Evolutionary conservation across 2,113 vertebrate species (phyloP).

Genomic region (Cottus gobio): DNA sequence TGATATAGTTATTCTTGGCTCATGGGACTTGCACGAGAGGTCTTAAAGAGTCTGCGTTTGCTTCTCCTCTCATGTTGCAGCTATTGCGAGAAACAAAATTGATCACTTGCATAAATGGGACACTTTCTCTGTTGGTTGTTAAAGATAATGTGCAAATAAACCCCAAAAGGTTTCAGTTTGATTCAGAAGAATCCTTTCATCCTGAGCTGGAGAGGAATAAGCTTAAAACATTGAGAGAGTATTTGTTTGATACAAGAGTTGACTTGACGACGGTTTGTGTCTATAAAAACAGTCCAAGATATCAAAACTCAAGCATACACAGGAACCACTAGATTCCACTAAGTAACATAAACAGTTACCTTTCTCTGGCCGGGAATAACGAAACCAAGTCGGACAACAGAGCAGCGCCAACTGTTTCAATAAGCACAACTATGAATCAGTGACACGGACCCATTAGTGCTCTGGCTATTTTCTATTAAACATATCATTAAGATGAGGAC

Average conservation of each 20-base stretch:
- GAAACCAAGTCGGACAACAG: constrained; percentile 52
- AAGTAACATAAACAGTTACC: constrained; percentile 68
- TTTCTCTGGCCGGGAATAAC: constrained; percentile 57
- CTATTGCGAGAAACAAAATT: constrained; percentile 33
- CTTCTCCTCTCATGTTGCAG: constrained; percentile 24
- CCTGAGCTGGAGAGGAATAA: constrained; percentile 29
- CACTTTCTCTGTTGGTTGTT: background rate
- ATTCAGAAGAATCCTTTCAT: constrained; percentile 35
- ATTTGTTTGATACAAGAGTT: constrained; percentile 60
- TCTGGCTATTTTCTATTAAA: constrained; percentile 39
- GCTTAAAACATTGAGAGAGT: constrained; percentile 14
- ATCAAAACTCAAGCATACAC: constrained; percentile 68
- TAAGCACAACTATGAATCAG: constrained; percentile 30
- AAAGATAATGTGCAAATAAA: constrained; percentile 8
- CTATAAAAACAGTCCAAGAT: constrained; percentile 65
- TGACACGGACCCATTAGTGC: constrained; percentile 44
- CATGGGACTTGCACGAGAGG: background rate
- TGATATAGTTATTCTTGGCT: no score
- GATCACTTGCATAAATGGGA: constrained; percentile 48
- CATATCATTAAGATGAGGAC: constrained; percentile 39
- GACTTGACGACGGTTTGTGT: constrained; percentile 66
- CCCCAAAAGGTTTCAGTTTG: constrained; percentile 17
- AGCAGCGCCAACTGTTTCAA: constrained; percentile 30
- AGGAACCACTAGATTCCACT: constrained; percentile 58
- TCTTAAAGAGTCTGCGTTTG: constrained; percentile 25